Percentiles rank a stretch among this genome's conserved stretches.
phyloP scores from a whole-genome alignment of 2,113 vertebrate species.

The Nannospalax galili region DNA sequence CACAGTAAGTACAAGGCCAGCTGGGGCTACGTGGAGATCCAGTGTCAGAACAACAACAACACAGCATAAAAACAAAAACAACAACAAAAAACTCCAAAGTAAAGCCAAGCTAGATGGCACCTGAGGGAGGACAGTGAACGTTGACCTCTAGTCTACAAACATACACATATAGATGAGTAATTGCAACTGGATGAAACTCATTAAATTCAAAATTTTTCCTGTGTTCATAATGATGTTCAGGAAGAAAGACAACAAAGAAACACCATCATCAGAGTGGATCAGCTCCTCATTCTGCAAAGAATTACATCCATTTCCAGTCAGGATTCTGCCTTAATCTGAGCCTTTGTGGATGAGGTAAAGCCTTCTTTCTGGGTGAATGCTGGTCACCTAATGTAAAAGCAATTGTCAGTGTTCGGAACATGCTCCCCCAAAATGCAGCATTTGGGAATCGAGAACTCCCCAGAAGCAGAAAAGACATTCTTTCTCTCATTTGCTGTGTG shows the following conservation, averaged over 20 bases:
- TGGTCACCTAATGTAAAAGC: slow-evolving; percentile 2
- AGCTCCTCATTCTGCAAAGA: neutral
- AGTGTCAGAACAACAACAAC: too few relatives aligned
- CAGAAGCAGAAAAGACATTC: neutral
- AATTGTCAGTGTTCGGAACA: neutral
- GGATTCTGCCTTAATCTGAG: slow-evolving; percentile 9
- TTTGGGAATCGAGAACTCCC: neutral
- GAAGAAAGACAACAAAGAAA: neutral
- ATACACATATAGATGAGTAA: neutral
- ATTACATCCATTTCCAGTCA: neutral
- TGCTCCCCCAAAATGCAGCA: neutral
- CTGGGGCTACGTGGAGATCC: too few relatives aligned
- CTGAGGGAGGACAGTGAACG: too few relatives aligned
- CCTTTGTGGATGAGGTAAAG: neutral
- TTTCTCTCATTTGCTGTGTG: neutral
- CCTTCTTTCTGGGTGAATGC: neutral
- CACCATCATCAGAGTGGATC: neutral
- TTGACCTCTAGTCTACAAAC: neutral
- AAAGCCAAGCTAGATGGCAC: neutral
- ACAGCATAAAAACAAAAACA: neutral
- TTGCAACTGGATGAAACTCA: neutral
- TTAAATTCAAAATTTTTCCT: neutral
- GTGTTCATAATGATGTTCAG: neutral
- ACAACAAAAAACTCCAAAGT: neutral
- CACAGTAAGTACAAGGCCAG: too few relatives aligned